A percentile compares a stretch with the other conserved stretches of the same genome.
phyloP scores from a whole-genome alignment of 1,140 invertebrate species.

The Diabrotica undecimpunctata region DNA sequence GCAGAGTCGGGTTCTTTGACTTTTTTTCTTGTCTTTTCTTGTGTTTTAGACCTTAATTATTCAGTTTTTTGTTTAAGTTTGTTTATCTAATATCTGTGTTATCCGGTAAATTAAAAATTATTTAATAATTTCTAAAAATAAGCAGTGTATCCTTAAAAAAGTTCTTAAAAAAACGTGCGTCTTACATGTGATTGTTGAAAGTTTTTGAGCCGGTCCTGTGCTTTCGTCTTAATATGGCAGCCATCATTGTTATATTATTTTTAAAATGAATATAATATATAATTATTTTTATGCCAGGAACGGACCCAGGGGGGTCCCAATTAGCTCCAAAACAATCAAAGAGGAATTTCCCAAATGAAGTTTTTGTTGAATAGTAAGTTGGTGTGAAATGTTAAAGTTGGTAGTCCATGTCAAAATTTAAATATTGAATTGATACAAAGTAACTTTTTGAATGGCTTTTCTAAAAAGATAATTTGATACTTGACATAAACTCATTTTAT shows the following conservation, averaged over 20 bases:
- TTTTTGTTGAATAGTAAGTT: too few species aligned
- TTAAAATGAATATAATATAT: background rate
- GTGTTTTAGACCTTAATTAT: background rate
- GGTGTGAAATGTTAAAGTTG: too few species aligned
- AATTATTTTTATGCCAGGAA: background rate
- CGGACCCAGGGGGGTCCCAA: background rate
- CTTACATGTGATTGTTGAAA: slow-evolving; percentile 1
- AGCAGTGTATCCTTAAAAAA: background rate
- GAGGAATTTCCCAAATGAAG: too few species aligned
- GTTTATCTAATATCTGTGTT: background rate
- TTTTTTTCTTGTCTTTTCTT: background rate
- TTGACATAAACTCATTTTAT: too few species aligned
- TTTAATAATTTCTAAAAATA: background rate
- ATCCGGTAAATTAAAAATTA: background rate
- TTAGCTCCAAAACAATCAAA: too few species aligned
- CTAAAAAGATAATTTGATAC: too few species aligned
- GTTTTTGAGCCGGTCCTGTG: background rate
- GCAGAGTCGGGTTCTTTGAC: background rate
- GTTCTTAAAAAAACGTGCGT: background rate
- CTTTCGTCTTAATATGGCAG: background rate
- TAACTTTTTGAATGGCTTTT: too few species aligned
- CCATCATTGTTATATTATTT: background rate
- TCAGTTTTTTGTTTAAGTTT: background rate
- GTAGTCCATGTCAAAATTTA: too few species aligned
- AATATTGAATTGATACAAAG: too few species aligned